Base-by-base conservation (phyloP, 2,113 vertebrate species). In the Phalacrocorax brasilianus region DNA sequence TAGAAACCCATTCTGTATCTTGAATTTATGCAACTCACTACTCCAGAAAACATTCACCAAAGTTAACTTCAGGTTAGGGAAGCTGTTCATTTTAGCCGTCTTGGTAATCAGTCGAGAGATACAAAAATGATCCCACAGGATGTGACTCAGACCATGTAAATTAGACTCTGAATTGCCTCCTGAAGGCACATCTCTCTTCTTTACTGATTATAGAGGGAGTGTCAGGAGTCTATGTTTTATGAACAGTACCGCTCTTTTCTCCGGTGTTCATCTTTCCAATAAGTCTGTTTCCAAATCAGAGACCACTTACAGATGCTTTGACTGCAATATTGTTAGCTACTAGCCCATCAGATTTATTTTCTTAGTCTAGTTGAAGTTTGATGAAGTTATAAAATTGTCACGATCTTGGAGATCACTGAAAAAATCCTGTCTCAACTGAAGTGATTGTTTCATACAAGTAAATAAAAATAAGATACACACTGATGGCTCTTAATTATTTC, bases 81-180 rank as follows among this genome's bases (percentile, higher is more conserved):
- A 47, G 10, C 16, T 42, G 65, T 53, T 89, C 19, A 5, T 22
- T 33, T 49, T 35, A 79, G 40, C 21, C 19, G 24, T 63, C 61
- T 18, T 4, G 1, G 63, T 2, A 24, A 40, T 14, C 74, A 49
- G n/a, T 14, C 0, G 0, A 72, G 81, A 72, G 6, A 73, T 19
- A 65, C 61, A 33, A 33, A 63, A 61, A 75, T 16, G 24, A 67
- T 83, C 19, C 14, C 59, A 59, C 26, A 73, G 58, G 65, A 88
- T 0, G 0, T 3, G 45, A 61, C 27, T 71, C 76, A 85, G 65
- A 32, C 11, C 76, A 50, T 22, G 63, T 26, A 17, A 77, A 80
- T 81, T 8, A 84, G 75, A 38, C 28, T 81, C 80, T 77, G 38
- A 67, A 30, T 1, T 66, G 22, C 16, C 35, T 85, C 21, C 52